These are phyloP conservation scores for Pungitius pungitius DNA, from an alignment of 2,113 vertebrate genomes.

Conservation along the genomic window DNA sequence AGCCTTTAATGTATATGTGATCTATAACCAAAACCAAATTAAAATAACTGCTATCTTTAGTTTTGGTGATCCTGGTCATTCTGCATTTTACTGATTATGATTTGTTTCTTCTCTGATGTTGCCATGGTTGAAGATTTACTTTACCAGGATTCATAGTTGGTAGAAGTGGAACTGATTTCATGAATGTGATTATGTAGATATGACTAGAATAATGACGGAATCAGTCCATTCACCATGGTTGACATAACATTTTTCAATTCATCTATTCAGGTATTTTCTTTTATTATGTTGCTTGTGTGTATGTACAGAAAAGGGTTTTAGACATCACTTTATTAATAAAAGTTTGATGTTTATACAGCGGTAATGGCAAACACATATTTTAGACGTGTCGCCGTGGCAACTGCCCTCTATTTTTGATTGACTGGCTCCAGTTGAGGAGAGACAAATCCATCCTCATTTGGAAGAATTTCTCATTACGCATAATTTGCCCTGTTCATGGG, in stretches of 20 bases:
- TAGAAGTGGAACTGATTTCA: neutral
- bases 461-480: constrained; percentile 69
- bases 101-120: neutral
- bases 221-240: neutral
- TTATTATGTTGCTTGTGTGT: neutral
- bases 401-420: constrained; percentile 70
- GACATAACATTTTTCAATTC: neutral
- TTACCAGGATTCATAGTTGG: neutral
- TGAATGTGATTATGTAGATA: neutral
- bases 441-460: constrained; percentile 71
- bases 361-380: constrained; percentile 32
- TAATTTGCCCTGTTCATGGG: constrained; percentile 75
- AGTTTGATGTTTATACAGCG: constrained; percentile 1
- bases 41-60: neutral
- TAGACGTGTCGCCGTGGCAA: constrained; percentile 33
- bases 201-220: neutral
- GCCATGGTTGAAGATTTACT: neutral
- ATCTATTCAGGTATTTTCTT: neutral
- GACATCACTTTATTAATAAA: neutral
- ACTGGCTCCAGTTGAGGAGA: constrained; percentile 64
- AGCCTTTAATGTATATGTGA: neutral
- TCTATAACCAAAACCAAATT: neutral
- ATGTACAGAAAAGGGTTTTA: neutral
- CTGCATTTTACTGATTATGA: neutral
- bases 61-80: neutral